These are phyloP conservation scores for Drosophila erecta DNA, from an alignment of 1,140 invertebrate species.

Conservation along the genomic window DNA sequence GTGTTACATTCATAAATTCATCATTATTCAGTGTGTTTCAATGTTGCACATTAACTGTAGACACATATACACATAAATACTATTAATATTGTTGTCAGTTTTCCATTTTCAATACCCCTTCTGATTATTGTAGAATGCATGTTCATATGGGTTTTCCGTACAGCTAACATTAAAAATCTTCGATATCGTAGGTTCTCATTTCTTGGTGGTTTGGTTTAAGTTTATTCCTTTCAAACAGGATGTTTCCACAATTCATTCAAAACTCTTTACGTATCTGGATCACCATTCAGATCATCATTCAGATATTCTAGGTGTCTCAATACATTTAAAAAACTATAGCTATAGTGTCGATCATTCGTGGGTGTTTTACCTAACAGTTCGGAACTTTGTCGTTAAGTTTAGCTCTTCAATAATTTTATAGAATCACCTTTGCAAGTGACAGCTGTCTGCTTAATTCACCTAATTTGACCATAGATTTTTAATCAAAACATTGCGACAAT, in stretches of 20 bases:
- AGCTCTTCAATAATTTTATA: too few species aligned
- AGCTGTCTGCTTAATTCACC: background rate
- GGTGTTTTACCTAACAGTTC: background rate
- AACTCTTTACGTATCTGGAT: background rate
- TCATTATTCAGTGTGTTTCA: conserved; percentile 16
- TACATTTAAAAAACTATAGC: conserved; percentile 31
- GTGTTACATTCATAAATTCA: conserved; percentile 41
- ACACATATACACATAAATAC: conserved; percentile 25
- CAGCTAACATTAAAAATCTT: conserved; percentile 28
- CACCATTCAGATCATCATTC: background rate
- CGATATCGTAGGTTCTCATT: conserved; percentile 3
- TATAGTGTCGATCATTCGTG: conserved; percentile 2
- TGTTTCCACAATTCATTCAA: background rate
- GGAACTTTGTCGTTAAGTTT: conserved; percentile 3
- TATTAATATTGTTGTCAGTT: conserved; percentile 11
- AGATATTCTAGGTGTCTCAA: background rate
- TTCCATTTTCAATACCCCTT: conserved; percentile 3
- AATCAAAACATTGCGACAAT: background rate
- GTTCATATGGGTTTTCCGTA: conserved; percentile 7
- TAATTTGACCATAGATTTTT: conserved; percentile 2
- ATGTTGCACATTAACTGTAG: conserved; percentile 33
- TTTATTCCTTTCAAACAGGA: background rate
- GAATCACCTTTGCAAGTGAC: too few species aligned
- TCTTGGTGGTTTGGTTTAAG: conserved; percentile 13
- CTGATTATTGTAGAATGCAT: background rate